Percentiles rank a stretch among this genome's conserved stretches.
Evolutionary conservation across 2,113 vertebrate genomes (phyloP).

Genomic region (Loxodonta africana): DNA sequence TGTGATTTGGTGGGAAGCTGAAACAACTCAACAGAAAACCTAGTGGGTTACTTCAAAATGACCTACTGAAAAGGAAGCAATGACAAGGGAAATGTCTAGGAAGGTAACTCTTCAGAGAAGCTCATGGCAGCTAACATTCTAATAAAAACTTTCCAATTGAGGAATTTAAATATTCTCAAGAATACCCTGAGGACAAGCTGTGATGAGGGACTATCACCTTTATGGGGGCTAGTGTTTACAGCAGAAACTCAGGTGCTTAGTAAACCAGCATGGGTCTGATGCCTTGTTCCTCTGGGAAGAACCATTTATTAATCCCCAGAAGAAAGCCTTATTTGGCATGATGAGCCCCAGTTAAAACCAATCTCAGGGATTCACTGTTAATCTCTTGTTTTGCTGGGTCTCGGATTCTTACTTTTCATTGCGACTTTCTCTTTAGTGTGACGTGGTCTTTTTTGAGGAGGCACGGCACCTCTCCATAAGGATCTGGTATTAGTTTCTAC

Average conservation of each 20-base stretch:
- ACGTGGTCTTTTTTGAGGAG: not conserved
- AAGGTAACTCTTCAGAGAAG: conserved; percentile 39
- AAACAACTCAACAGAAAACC: conserved; percentile 39
- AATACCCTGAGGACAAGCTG: not conserved
- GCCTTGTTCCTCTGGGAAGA: conserved; percentile 4
- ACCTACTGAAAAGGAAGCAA: conserved; percentile 18
- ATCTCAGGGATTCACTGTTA: not conserved
- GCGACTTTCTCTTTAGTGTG: not conserved
- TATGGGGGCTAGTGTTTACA: not conserved
- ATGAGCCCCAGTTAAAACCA: not conserved
- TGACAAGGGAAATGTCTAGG: not conserved
- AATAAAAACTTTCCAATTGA: conserved; percentile 27
- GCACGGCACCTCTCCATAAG: not conserved
- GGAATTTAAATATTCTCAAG: conserved; percentile 50
- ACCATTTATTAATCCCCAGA: not conserved
- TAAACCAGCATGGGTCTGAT: not conserved
- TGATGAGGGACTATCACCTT: not conserved
- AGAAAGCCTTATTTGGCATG: not conserved
- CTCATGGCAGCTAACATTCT: not conserved
- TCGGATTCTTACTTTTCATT: not conserved
- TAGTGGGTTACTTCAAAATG: conserved; percentile 26
- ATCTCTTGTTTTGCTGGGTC: not conserved
- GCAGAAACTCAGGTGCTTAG: not conserved
- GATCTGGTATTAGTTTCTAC: not conserved
- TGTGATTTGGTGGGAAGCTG: conserved; percentile 45